These are phyloP conservation scores for Spea hammondii DNA, from an alignment of 2,797 vertebrate genomes.

Conservation along the genomic window DNA sequence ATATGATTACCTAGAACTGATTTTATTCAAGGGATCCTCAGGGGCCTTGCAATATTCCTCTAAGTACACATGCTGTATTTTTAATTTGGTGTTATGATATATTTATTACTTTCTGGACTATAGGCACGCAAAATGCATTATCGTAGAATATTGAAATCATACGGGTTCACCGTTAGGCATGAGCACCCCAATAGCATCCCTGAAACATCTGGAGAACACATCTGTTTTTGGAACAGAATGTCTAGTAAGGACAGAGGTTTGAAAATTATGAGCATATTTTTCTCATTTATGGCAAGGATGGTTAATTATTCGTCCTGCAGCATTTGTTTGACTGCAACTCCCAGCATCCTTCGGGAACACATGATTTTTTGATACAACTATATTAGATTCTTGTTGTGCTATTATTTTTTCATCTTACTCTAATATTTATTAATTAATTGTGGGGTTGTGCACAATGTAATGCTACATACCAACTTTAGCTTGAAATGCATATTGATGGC, in stretches of 20 bases:
- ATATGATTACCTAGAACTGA: slow-evolving; percentile 49
- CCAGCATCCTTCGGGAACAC: neutral
- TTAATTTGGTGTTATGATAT: slow-evolving; percentile 50
- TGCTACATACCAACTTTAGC: too few relatives aligned
- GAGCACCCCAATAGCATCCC: slow-evolving; percentile 42
- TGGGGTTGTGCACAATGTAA: too few relatives aligned
- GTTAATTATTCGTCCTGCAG: neutral
- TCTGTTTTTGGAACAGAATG: slow-evolving; percentile 23
- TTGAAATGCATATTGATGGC: too few relatives aligned
- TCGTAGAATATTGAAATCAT: slow-evolving; percentile 48
- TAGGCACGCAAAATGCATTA: slow-evolving; percentile 32
- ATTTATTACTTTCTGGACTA: slow-evolving; percentile 44
- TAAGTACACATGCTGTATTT: slow-evolving; percentile 44
- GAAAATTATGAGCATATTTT: slow-evolving; percentile 25
- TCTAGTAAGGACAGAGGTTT: slow-evolving; percentile 25
- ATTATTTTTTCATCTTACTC: too few relatives aligned
- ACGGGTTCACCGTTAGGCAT: slow-evolving; percentile 25
- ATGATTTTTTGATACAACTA: too few relatives aligned
- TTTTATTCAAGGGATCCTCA: slow-evolving; percentile 36
- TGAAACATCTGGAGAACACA: slow-evolving; percentile 50
- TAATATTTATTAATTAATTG: too few relatives aligned
- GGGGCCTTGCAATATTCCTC: slow-evolving; percentile 33
- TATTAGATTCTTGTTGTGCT: too few relatives aligned
- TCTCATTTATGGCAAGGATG: slow-evolving; percentile 8
- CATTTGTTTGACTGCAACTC: neutral